Percentiles rank a stretch among this genome's conserved stretches.
Conservation (phyloP, 2,888 invertebrate species). For the Timema podura region DNA sequence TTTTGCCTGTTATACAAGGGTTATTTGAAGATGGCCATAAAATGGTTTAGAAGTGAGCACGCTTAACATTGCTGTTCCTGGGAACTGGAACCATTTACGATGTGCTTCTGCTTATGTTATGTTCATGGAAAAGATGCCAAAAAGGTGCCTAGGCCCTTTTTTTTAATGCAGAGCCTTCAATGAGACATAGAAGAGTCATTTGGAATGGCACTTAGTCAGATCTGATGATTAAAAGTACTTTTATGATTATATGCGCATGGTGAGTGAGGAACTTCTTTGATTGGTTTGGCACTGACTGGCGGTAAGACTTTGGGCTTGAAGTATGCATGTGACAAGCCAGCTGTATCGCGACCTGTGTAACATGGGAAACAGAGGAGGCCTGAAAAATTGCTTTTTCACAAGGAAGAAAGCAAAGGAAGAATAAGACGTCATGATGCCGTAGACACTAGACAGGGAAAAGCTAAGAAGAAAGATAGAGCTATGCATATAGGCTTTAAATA, state of each 20-base stretch:
- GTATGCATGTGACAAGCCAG: slow-evolving; percentile 2
- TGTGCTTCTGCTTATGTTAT: neutral
- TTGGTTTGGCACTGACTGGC: neutral
- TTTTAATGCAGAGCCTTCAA: slow-evolving; percentile 1
- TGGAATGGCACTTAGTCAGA: neutral
- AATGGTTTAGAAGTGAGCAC: too few relatives aligned
- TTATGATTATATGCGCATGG: neutral
- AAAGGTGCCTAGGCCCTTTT: neutral
- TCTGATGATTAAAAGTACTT: neutral
- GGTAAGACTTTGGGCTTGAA: neutral
- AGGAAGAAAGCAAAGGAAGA: neutral
- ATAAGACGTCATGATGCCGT: neutral
- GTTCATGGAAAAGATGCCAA: neutral
- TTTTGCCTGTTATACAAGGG: too few relatives aligned
- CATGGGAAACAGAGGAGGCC: neutral
- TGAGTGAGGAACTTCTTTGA: slow-evolving; percentile 1
- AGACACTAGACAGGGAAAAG: neutral
- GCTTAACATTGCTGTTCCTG: slow-evolving; percentile 1
- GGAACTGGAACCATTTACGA: neutral
- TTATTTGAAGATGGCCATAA: too few relatives aligned
- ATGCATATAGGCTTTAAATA: neutral
- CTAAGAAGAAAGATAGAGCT: neutral
- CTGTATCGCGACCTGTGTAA: neutral
- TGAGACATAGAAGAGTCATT: neutral
- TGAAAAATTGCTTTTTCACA: neutral